These are phyloP conservation scores for Grantiella picta DNA, from an alignment of 2,113 vertebrate species.

Conservation along the genomic window DNA sequence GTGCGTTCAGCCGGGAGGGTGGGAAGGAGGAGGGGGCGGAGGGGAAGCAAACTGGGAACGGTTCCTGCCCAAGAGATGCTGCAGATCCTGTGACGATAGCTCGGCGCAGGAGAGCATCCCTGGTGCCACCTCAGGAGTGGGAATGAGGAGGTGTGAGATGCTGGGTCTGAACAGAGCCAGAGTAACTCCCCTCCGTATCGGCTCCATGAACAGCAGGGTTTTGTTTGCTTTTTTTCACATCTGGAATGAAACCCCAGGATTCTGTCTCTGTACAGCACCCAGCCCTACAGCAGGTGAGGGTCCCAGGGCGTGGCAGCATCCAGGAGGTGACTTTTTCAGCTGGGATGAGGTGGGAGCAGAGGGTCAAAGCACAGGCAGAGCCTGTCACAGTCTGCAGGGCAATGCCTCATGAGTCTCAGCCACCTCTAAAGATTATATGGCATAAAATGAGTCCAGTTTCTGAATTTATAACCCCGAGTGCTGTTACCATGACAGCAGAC, in stretches of 20 bases:
- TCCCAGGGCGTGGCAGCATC: neutral
- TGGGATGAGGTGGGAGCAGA: neutral
- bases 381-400: neutral
- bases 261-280: neutral
- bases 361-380: neutral
- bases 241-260: neutral
- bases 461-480: neutral
- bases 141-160: neutral
- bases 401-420: neutral
- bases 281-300: neutral
- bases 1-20: neutral
- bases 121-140: neutral
- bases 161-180: neutral
- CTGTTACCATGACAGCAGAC: neutral
- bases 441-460: neutral
- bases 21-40: neutral
- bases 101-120: neutral
- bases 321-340: neutral
- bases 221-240: neutral
- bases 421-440: neutral
- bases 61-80: neutral
- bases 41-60: neutral
- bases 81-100: neutral
- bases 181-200: neutral
- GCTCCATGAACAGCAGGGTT: neutral